Base-by-base conservation (phyloP, 1,140 invertebrate genomes). In the Planococcus citri region DNA sequence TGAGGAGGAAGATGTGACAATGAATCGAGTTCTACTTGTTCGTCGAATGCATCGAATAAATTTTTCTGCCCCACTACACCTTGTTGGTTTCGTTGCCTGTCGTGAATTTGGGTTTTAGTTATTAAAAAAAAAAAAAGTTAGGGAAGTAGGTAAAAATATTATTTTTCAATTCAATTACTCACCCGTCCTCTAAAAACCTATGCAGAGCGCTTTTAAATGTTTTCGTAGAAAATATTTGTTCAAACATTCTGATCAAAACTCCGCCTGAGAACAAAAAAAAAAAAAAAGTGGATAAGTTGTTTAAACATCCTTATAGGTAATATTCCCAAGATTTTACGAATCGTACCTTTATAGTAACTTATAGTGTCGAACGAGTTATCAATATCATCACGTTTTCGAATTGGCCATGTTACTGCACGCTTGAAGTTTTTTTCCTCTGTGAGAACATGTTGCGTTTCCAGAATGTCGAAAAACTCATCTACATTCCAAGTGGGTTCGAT, bases 331-430 rank as follows among this genome's bases (percentile, higher is more conserved):
- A 71, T 68, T 10, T 64, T 57, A 64, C 67, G 71, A 1, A 37
- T 72, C n/a, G 10, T 77, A 87, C 90, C 91, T 86, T 95, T 95
- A 33, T 81, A 85, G 75, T 97, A 97, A 0, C 92, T 95, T 72
- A 97, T 97, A 61, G 84, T 82, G 77, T 98, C 94, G 77, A 97
- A 97, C 70, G 96, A 92, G 77, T 95, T 89, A 72, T 86, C 88
- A 10, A 97, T 97, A 92, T 74, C 91, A 88, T 0, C 93, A 91
- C 79, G 95, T 87, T 0, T 83, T 81, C 0, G 97, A 94, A 72
- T 87, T 84, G 1, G 94, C 84, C n/a, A n/a, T 0, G 90, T 93
- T 72, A 97, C 92, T 20, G 92, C 1, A 8, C 68, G 92, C 79
- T 97, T 94, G 1, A 92, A 29, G 3, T 64, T 60, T 1, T 0